Evolutionary conservation across 2,888 invertebrate genomes (phyloP).

Genomic region (Cephus sareptanus): DNA sequence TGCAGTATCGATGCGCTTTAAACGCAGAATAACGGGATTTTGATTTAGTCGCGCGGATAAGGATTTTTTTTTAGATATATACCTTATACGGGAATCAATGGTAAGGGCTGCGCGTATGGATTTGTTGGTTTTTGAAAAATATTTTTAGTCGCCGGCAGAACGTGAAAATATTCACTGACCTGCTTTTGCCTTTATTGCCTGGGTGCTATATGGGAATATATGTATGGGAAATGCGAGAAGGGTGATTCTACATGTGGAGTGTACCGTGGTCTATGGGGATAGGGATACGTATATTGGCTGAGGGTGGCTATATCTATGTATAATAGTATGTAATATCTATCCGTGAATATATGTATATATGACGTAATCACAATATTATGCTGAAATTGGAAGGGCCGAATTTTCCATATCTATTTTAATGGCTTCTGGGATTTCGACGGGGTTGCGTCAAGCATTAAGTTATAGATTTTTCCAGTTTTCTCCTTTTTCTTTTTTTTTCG

Average conservation of each 20-base stretch:
- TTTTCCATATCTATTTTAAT: slow-evolving; percentile 63
- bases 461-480: neutral
- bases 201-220: slow-evolving; percentile 48
- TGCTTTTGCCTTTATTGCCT: slow-evolving; percentile 48
- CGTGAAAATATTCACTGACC: slow-evolving; percentile 42
- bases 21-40: neutral
- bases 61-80: slow-evolving; percentile 46
- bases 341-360: slow-evolving; percentile 35
- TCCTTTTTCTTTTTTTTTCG: neutral
- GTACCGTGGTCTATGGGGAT: neutral
- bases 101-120: neutral
- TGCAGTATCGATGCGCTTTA: neutral
- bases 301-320: slow-evolving; percentile 23
- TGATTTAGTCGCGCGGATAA: slow-evolving; percentile 12
- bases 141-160: neutral
- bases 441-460: slow-evolving; percentile 11
- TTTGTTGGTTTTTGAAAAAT: neutral
- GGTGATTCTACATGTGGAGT: slow-evolving; percentile 37
- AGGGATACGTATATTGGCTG: slow-evolving; percentile 38
- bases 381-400: slow-evolving; percentile 59
- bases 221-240: slow-evolving; percentile 49
- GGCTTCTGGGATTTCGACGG: slow-evolving; percentile 58
- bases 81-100: slow-evolving; percentile 38
- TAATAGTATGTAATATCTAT: slow-evolving; percentile 9
- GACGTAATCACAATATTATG: slow-evolving; percentile 64